Base-by-base conservation (phyloP, 2,888 invertebrate species). In the Trileptium ribeirensis region DNA sequence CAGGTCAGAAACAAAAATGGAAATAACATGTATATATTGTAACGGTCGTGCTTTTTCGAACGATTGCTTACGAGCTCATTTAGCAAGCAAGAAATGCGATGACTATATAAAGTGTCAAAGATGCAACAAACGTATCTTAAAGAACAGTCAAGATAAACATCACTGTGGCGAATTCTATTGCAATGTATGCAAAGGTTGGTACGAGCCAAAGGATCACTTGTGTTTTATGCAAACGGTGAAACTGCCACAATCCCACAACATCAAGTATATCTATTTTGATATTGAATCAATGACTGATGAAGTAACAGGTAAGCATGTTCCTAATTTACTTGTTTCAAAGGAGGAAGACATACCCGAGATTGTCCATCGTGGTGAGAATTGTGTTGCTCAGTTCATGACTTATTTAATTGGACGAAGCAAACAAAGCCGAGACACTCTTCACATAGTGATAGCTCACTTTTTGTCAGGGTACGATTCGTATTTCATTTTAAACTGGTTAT, bases 401-500 rank as follows among this genome's bases (percentile, higher is more conserved):
- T 70, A 15, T 29, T n/a, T 70, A 15, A 33, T 70, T 29, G 31
- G 31, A 15, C 29, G 8, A 70, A n/a, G n/a, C n/a, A n/a, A n/a
- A n/a, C n/a, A n/a, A n/a, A n/a, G n/a, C n/a, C n/a, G n/a, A n/a
- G n/a, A n/a, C n/a, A n/a, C n/a, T n/a, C n/a, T n/a, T n/a, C n/a
- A n/a, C n/a, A 78, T 34, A 24, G 78, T 36, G 15, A 37, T 84
- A 1, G 83, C 83, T 0, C 83, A 83, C 40, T 81, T 83, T 33
- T 1, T 74, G 0, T 74, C 37, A 37, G 39, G 64, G 0, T 83
- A 84, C 31, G 83, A 83, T 81, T 33, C 24, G 0, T 67, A 74
- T 19, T 83, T 83, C 67, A 67, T 83, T 67, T 33, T 82, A 0
- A 67, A 82, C 19, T 67, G 64, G 31, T 64, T 36, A 2, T 0